Evolutionary conservation across 2,797 vertebrate genomes (phyloP).

Genomic region (Microhierax caerulescens): DNA sequence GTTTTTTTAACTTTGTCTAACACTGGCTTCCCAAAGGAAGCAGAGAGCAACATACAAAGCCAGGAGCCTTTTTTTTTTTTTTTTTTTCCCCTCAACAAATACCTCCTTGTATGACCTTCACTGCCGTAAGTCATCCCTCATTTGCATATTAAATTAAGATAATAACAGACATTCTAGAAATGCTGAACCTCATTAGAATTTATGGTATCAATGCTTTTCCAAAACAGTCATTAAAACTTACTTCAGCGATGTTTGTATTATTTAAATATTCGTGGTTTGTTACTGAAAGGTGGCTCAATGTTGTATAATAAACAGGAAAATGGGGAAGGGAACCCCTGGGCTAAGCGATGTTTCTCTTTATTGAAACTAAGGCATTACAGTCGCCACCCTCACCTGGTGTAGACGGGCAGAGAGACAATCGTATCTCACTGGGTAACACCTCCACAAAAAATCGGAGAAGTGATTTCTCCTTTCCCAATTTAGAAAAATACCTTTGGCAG

Average conservation of each 20-base stretch:
- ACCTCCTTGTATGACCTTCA: neutral
- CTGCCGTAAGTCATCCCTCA: neutral
- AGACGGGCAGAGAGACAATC: neutral
- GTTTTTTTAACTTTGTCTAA: neutral
- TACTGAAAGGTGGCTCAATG: neutral
- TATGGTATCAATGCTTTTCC: constrained; percentile 11
- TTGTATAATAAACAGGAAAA: neutral
- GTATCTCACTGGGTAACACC: rapidly evolving
- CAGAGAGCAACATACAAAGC: neutral
- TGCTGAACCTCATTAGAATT: constrained; percentile 14
- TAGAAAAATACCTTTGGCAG: neutral
- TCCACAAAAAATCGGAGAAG: neutral
- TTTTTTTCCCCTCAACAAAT: neutral
- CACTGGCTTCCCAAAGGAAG: neutral
- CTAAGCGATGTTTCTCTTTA: neutral
- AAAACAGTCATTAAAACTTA: neutral
- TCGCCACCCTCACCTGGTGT: rapidly evolving
- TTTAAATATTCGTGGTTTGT: neutral
- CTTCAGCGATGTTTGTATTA: neutral
- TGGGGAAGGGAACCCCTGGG: neutral
- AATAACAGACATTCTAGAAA: constrained; percentile 29
- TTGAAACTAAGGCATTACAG: neutral
- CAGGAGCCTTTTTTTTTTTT: neutral
- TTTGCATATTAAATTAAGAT: constrained; percentile 57
- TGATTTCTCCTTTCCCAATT: neutral